Evolutionary conservation across 2,888 invertebrate species (phyloP).

Genomic region (Eledone cirrhosa): DNA sequence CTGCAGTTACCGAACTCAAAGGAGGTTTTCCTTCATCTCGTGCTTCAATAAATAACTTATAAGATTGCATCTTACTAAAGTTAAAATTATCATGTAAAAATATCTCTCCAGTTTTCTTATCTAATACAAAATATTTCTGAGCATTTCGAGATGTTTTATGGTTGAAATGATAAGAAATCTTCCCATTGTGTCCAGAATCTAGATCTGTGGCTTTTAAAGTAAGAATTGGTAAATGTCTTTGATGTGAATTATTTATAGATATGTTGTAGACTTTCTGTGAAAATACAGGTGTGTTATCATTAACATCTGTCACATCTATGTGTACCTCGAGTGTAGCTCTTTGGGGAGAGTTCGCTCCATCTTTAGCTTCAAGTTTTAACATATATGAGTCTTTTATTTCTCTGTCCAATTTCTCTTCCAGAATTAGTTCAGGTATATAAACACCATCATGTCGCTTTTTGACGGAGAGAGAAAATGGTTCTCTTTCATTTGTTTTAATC

Average conservation of each 20-base stretch:
- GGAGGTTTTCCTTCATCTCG: neutral
- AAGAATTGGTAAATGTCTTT: neutral
- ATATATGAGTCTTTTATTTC: neutral
- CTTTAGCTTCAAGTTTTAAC: neutral
- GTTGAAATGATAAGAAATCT: neutral
- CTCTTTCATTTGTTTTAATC: neutral
- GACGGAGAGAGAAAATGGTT: slow-evolving; percentile 12
- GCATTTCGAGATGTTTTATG: neutral
- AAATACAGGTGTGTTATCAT: slow-evolving; percentile 18
- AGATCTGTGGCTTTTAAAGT: neutral
- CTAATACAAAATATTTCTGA: neutral
- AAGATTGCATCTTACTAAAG: neutral
- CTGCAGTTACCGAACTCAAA: neutral
- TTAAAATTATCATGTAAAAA: neutral
- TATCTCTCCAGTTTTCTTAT: neutral
- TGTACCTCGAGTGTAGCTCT: neutral
- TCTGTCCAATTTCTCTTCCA: slow-evolving; percentile 18
- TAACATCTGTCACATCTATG: neutral
- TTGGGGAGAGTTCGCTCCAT: neutral
- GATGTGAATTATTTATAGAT: neutral
- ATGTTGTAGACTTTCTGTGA: slow-evolving; percentile 9
- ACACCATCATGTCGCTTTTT: neutral
- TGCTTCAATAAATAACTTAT: slow-evolving; percentile 17
- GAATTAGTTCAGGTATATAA: neutral
- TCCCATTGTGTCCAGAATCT: slow-evolving; percentile 18